These are phyloP conservation scores for Rhodophaea formosa DNA, from an alignment of 2,888 invertebrate genomes.

Conservation along the genomic window DNA sequence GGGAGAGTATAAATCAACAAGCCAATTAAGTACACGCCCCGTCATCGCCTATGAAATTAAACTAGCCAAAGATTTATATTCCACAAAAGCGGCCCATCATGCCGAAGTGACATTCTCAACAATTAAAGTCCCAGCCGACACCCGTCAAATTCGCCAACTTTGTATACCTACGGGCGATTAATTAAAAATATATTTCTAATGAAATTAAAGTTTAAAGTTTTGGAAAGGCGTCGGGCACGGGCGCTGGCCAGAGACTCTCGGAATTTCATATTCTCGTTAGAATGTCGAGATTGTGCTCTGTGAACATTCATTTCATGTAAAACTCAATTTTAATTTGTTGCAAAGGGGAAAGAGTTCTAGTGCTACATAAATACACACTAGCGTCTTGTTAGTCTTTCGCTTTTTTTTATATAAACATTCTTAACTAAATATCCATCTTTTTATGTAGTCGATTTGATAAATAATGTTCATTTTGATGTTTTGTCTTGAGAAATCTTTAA, in stretches of 20 bases:
- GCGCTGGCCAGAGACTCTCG: conserved; percentile 33
- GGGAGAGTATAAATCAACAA: conserved; percentile 5
- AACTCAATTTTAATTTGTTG: conserved; percentile 33
- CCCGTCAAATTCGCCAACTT: conserved; percentile 48
- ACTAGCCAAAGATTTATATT: conserved; percentile 18
- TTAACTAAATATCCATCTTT: neutral
- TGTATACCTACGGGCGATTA: conserved; percentile 50
- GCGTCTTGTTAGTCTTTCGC: neutral
- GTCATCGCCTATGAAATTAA: conserved; percentile 15
- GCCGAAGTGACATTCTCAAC: conserved; percentile 38
- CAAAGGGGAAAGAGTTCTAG: neutral
- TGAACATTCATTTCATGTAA: conserved; percentile 39
- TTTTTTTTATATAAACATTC: neutral
- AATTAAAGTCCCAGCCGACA: conserved; percentile 43
- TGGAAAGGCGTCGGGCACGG: conserved; percentile 27
- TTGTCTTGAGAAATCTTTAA: neutral
- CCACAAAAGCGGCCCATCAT: conserved; percentile 22
- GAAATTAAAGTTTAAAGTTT: conserved; percentile 56
- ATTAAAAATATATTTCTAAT: conserved; percentile 59
- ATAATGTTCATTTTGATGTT: neutral
- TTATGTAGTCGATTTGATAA: too few species aligned
- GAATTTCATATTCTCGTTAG: conserved; percentile 52
- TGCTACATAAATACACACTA: neutral
- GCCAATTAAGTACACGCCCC: conserved; percentile 11
- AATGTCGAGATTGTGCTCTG: conserved; percentile 39